phyloP scores from a whole-genome alignment of 1,140 invertebrate genomes.

The Rhynchophorus ferrugineus region DNA sequence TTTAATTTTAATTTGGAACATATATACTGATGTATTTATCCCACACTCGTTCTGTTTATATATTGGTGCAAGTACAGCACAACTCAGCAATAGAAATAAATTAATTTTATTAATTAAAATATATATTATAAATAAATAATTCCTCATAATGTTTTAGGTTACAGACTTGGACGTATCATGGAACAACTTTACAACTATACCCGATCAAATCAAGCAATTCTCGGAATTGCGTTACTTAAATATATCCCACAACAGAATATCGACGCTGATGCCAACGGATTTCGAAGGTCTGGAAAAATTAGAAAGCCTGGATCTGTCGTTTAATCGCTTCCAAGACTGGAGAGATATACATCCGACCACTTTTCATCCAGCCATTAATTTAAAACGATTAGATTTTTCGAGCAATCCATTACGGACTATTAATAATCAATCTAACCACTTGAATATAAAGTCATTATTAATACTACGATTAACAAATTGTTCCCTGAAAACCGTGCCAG shows the following conservation, averaged over 20 bases:
- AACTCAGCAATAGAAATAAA: too few species aligned
- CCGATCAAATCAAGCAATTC: slow-evolving; percentile 39
- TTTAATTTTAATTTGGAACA: too few species aligned
- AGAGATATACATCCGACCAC: slow-evolving; percentile 36
- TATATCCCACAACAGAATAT: slow-evolving; percentile 48
- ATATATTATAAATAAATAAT: too few species aligned
- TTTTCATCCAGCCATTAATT: slow-evolving; percentile 29
- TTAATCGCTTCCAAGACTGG: slow-evolving; percentile 49
- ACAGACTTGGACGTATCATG: slow-evolving; percentile 28
- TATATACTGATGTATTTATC: too few species aligned
- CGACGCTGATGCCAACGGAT: slow-evolving; percentile 38
- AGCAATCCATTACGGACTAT: slow-evolving; percentile 40
- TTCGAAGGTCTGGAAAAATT: slow-evolving; percentile 45
- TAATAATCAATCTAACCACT: slow-evolving; percentile 21
- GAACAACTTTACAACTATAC: slow-evolving; percentile 45
- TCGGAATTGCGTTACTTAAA: slow-evolving; percentile 46
- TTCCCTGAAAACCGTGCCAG: slow-evolving; percentile 45
- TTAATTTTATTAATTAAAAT: too few species aligned
- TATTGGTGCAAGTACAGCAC: too few species aligned
- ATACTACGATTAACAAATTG: slow-evolving; percentile 37
- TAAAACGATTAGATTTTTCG: slow-evolving; percentile 49
- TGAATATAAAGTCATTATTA: slow-evolving; percentile 22
- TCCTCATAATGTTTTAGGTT: slow-evolving; percentile 42
- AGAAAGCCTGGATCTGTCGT: slow-evolving; percentile 46
- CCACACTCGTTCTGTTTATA: too few species aligned